A percentile compares a stretch with the other conserved stretches of the same genome.
phyloP scores from a whole-genome alignment of 2,888 invertebrate genomes.

The Germaria angustata region DNA sequence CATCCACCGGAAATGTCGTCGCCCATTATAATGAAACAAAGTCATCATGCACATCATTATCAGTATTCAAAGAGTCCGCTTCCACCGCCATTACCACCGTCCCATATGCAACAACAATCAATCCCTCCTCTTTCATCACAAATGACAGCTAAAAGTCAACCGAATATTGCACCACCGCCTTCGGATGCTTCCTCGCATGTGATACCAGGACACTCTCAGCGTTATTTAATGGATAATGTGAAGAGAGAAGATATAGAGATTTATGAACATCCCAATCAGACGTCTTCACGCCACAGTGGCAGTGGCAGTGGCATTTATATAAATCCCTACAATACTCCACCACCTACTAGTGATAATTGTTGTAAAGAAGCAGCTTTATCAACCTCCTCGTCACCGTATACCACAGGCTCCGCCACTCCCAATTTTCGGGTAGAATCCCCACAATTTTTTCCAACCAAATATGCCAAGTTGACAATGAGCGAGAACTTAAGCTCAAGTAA shows the following conservation, averaged over 20 bases:
- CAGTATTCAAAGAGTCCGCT: conserved; percentile 70
- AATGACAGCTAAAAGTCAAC: conserved; percentile 55
- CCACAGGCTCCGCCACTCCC: conserved; percentile 50
- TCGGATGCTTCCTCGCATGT: conserved; percentile 6
- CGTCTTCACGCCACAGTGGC: conserved; percentile 43
- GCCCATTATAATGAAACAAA: conserved; percentile 67
- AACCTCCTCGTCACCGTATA: conserved; percentile 68
- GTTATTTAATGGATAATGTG: conserved; percentile 59
- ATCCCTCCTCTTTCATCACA: conserved; percentile 47
- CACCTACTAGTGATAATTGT: conserved; percentile 65
- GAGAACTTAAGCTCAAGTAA: conserved; percentile 49
- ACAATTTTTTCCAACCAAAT: conserved; percentile 72
- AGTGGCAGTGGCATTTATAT: conserved; percentile 71
- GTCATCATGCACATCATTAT: conserved; percentile 58
- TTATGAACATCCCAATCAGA: conserved; percentile 56
- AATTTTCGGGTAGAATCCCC: conserved; percentile 64
- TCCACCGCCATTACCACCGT: conserved; percentile 61
- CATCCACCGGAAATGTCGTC: conserved; percentile 68
- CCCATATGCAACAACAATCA: conserved; percentile 55
- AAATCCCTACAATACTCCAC: conserved; percentile 73
- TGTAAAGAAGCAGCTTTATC: conserved; percentile 67
- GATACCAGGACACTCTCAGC: conserved; percentile 24
- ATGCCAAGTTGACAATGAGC: conserved; percentile 70
- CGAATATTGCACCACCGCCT: conserved; percentile 31
- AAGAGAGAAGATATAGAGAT: conserved; percentile 66